Evolutionary conservation across 2,888 invertebrate species (phyloP).

Genomic region (Limnephilus lunatus): DNA sequence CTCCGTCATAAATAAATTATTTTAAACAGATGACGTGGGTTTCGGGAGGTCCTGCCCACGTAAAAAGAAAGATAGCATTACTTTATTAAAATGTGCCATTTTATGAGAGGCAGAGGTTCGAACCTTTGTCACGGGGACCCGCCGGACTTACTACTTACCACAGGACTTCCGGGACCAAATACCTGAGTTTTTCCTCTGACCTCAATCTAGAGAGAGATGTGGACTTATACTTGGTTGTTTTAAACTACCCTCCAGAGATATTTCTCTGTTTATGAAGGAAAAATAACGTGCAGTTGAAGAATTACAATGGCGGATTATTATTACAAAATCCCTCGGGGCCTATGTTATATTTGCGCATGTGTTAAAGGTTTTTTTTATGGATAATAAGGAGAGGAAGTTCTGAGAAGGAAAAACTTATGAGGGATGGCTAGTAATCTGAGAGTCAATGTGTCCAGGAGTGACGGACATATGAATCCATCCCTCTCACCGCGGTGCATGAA

Average conservation of each 20-base stretch:
- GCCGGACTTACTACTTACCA: not conserved
- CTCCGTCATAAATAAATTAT: constrained; percentile 19
- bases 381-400: no score
- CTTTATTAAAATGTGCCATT: constrained; percentile 39
- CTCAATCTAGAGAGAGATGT: not conserved
- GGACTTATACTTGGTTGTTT: not conserved
- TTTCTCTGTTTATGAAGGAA: not conserved
- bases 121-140: constrained; percentile 32
- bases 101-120: not conserved
- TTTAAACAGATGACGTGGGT: constrained; percentile 29
- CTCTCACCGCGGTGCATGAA: no score
- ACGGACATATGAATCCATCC: no score
- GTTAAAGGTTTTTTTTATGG: no score
- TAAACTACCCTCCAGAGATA: not conserved
- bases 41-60: not conserved
- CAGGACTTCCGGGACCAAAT: constrained; percentile 3
- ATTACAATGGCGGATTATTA: no score
- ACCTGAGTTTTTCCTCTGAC: not conserved
- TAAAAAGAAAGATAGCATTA: constrained; percentile 20
- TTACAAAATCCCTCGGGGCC: no score
- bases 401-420: no score
- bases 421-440: no score
- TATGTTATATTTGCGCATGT: no score
- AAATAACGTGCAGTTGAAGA: no score
- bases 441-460: no score